A percentile compares a stretch with the other conserved stretches of the same genome.
Conservation (phyloP, 2,113 vertebrate species). For the Origma solitaria region DNA sequence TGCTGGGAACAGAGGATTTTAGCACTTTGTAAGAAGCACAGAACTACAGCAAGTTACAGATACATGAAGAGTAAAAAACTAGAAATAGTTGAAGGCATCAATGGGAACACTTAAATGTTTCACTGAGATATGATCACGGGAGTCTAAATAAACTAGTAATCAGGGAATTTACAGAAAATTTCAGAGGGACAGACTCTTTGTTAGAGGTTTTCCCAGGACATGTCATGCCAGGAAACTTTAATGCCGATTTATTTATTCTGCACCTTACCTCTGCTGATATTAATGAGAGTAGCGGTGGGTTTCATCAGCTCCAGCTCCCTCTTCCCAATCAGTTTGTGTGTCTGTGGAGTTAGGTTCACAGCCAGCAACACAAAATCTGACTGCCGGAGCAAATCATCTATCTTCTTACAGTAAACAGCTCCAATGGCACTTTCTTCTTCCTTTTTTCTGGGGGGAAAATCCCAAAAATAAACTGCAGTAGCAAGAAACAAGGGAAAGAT, state of each 20-base stretch:
- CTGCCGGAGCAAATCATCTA: slow-evolving; percentile 72
- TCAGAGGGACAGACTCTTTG: background rate
- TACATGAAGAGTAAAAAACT: too few relatives aligned
- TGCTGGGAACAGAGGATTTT: too few relatives aligned
- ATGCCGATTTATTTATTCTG: background rate
- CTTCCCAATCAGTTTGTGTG: slow-evolving; percentile 69
- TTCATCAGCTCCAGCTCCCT: slow-evolving; percentile 79
- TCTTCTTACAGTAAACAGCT: slow-evolving; percentile 72
- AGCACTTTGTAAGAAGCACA: too few relatives aligned
- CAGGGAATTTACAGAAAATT: background rate
- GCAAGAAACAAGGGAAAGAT: background rate
- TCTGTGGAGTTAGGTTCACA: slow-evolving; percentile 68
- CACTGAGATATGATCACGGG: background rate
- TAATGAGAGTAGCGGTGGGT: slow-evolving; percentile 71
- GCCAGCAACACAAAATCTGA: slow-evolving; percentile 79
- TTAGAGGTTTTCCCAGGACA: background rate
- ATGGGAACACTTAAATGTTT: background rate
- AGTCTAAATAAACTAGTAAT: background rate
- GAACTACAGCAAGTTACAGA: too few relatives aligned
- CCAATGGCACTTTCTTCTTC: slow-evolving; percentile 74
- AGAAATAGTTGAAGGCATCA: too few relatives aligned
- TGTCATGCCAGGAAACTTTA: background rate
- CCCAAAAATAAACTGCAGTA: background rate
- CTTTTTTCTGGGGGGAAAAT: slow-evolving; percentile 49
- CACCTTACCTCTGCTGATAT: slow-evolving; percentile 77